phyloP scores from a whole-genome alignment of 2,113 vertebrate genomes.

The Calyptommatus sinebrachiatus region DNA sequence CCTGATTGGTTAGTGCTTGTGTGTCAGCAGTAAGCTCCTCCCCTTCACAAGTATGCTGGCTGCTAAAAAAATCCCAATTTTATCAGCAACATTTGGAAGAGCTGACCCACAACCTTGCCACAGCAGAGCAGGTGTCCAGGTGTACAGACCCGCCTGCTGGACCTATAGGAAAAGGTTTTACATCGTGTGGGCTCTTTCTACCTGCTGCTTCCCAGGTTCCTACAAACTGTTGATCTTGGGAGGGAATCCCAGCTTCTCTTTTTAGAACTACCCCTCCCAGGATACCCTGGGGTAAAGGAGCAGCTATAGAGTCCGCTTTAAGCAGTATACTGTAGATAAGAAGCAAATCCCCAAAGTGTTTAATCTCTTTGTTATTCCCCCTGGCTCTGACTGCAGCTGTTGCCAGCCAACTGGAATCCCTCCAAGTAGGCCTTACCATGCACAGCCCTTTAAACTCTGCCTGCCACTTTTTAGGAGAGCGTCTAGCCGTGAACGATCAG shows the following conservation, averaged over 20 bases:
- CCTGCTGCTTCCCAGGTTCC: too few relatives aligned
- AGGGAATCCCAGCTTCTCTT: not conserved
- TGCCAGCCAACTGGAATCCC: not conserved
- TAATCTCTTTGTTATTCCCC: not conserved
- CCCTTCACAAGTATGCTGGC: too few relatives aligned
- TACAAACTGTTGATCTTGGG: not conserved
- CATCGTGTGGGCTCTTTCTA: too few relatives aligned
- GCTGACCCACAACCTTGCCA: too few relatives aligned
- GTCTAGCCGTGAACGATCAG: not conserved
- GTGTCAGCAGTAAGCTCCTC: too few relatives aligned
- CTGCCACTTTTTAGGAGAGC: not conserved
- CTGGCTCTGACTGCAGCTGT: not conserved
- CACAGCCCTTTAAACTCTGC: conserved; percentile 13
- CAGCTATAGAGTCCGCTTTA: not conserved
- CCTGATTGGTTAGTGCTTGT: too few relatives aligned
- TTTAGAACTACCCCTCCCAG: not conserved
- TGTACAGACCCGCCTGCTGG: too few relatives aligned
- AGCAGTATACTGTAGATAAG: not conserved
- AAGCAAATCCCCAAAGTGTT: too few relatives aligned
- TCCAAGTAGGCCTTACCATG: not conserved
- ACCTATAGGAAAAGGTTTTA: too few relatives aligned
- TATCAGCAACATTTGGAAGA: too few relatives aligned
- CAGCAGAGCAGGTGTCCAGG: too few relatives aligned
- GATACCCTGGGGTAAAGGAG: not conserved
- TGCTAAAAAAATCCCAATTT: too few relatives aligned